phyloP scores from a whole-genome alignment of 2,797 vertebrate genomes.

The Oreochromis mossambicus region DNA sequence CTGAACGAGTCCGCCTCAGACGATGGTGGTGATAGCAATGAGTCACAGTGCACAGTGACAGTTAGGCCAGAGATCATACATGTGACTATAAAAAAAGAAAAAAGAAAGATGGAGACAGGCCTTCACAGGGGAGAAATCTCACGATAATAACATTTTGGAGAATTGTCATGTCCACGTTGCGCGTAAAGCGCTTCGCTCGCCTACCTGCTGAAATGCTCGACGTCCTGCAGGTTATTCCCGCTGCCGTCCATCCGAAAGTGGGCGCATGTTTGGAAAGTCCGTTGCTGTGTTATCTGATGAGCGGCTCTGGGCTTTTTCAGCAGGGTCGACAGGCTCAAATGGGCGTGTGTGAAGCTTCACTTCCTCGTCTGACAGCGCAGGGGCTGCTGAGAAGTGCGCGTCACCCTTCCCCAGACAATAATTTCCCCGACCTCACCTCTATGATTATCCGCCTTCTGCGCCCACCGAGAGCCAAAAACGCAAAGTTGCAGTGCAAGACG shows the following conservation, averaged over 20 bases:
- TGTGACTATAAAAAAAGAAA: constrained; percentile 10
- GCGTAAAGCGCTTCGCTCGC: constrained; percentile 3
- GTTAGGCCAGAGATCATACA: constrained; percentile 36
- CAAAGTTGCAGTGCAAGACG: not conserved
- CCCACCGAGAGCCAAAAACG: not conserved
- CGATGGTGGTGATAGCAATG: not conserved
- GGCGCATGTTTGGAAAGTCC: constrained; percentile 37
- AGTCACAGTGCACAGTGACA: constrained; percentile 1
- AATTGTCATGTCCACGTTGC: not conserved
- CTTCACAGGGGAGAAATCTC: constrained; percentile 31
- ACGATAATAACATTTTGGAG: constrained; percentile 6
- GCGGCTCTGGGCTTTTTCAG: constrained; percentile 14
- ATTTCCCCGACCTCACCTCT: constrained; percentile 18
- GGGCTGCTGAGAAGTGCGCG: constrained; percentile 37
- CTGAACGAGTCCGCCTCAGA: not conserved
- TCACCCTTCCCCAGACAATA: constrained; percentile 30
- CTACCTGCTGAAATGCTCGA: constrained; percentile 45
- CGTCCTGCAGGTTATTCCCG: constrained; percentile 35
- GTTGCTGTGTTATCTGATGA: constrained; percentile 29
- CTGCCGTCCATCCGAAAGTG: not conserved
- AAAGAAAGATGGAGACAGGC: constrained; percentile 56
- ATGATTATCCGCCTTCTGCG: not conserved
- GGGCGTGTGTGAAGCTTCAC: constrained; percentile 71
- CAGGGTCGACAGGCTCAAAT: constrained; percentile 53
- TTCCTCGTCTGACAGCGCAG: constrained; percentile 73